Evolutionary conservation across 1,140 invertebrate species (phyloP), one percentile per base, ranked within the genome.

Genomic region (Oreohelix idahoensis): DNA sequence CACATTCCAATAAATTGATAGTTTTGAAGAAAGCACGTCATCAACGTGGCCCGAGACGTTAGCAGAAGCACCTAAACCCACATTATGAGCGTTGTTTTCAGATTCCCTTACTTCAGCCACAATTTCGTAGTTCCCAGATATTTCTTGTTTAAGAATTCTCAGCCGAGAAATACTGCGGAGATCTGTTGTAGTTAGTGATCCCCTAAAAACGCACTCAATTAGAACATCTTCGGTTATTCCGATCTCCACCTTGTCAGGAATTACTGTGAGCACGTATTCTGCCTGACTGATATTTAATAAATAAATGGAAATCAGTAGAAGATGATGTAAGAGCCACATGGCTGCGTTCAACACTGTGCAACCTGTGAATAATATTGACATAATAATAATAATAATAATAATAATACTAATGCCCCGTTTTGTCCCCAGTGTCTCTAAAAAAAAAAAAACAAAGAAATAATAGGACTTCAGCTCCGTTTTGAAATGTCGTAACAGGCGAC

Each of bases 221-320:
- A 69, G 26, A 39, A 53, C 69, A 4, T 70, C 73, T 26, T 51
- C 29, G 32, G 79, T 73, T 36, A 66, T 81, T 26, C 70, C 42
- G n/a, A 45, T 32, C 23, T 81, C 42, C 8, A 51, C 15, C 8
- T 53, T 36, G 0, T 17, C 8, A 26, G 79, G 42, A 58, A 26
- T 74, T 10, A 23, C 35, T 13, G 42, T 36, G 35, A 51, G 0
- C n/a, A 49, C 13, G 38, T 23, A 51, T 29, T 32, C n/a, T 11
- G 38, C 79, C 15, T 42, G 23, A 51, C 5, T 11, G n/a, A 39
- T 2, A 11, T 29, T 32, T 13, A 66, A 8, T 23, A 38, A 29
- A 53, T 4, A 63, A 4, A 53, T 0, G n/a, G n/a, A 17, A 1
- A 29, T 20, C 10, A 63, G 26, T 42, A 77, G 51, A 77, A 77